Evolutionary conservation across 2,797 vertebrate genomes (phyloP).

Genomic region (Sebastes iracundus): DNA sequence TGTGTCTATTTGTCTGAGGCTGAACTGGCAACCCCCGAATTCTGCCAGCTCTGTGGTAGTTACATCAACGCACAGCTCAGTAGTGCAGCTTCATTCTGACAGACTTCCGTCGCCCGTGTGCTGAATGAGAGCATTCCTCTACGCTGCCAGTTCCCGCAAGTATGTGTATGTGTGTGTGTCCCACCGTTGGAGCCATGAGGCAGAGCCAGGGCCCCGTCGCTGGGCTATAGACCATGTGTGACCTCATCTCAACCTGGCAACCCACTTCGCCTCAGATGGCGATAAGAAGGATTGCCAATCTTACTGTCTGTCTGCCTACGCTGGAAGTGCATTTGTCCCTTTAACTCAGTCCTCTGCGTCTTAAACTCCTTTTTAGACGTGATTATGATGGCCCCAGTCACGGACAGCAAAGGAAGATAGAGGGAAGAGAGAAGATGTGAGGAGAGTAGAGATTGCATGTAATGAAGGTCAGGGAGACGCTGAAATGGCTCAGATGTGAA

Average conservation of each 20-base stretch:
- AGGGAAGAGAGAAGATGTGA: neutral
- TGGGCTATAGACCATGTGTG: slow-evolving; percentile 61
- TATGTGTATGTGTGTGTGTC: slow-evolving; percentile 24
- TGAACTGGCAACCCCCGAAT: slow-evolving; percentile 27
- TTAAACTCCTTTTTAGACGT: neutral
- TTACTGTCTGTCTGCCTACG: slow-evolving; percentile 9
- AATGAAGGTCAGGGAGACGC: neutral
- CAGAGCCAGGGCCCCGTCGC: slow-evolving; percentile 40
- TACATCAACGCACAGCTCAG: slow-evolving; percentile 52
- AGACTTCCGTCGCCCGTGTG: slow-evolving; percentile 61
- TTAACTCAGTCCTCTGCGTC: slow-evolving; percentile 7
- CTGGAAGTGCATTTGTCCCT: slow-evolving; percentile 7
- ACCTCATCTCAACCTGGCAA: slow-evolving; percentile 75
- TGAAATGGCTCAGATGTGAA: neutral
- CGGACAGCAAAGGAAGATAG: neutral
- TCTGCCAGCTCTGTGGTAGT: slow-evolving; percentile 41
- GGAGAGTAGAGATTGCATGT: neutral
- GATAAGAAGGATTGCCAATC: slow-evolving; percentile 41
- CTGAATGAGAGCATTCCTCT: slow-evolving; percentile 65
- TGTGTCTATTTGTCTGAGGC: slow-evolving; percentile 13
- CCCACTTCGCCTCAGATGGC: slow-evolving; percentile 47
- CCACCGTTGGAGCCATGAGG: slow-evolving; percentile 37
- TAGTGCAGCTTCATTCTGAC: slow-evolving; percentile 59
- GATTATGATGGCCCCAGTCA: neutral
- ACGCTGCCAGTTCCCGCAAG: slow-evolving; percentile 56